These are phyloP conservation scores for Pangasius mekongensis DNA, from an alignment of 2,797 vertebrate species.

Conservation along the genomic window DNA sequence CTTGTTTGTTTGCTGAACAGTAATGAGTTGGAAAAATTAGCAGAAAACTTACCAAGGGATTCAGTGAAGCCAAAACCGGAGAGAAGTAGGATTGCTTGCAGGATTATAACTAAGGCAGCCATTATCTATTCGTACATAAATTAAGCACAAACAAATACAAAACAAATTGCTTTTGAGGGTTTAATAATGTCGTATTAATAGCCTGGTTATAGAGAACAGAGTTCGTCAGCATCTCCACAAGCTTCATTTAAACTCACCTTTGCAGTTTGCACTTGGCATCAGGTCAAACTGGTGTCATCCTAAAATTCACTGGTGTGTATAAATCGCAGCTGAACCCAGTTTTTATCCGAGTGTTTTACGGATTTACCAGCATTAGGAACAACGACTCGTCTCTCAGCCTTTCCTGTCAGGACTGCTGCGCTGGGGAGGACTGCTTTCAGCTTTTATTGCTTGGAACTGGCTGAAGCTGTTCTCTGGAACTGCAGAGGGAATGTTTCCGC, in stretches of 20 bases:
- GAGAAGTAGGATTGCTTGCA: not conserved
- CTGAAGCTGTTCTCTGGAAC: slow-evolving; percentile 9
- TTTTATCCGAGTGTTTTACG: not conserved
- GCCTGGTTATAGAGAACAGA: not conserved
- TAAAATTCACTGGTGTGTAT: not conserved
- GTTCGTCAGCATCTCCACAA: not conserved
- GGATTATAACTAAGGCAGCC: not conserved
- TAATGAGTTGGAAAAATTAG: not conserved
- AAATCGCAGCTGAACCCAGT: not conserved
- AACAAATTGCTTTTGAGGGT: not conserved
- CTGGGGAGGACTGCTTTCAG: not conserved
- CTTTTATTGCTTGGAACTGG: not conserved
- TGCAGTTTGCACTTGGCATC: too few relatives aligned
- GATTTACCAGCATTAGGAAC: not conserved
- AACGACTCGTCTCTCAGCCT: not conserved
- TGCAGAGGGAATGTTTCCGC: not conserved
- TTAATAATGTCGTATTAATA: not conserved
- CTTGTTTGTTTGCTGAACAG: not conserved
- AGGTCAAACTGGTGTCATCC: not conserved
- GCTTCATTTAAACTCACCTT: not conserved
- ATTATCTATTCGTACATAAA: not conserved
- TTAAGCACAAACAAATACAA: not conserved
- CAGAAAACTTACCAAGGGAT: not conserved
- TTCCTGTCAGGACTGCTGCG: not conserved
- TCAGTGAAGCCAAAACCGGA: not conserved